Base-by-base conservation (phyloP, 2,113 vertebrate genomes). In the Eublepharis macularius region DNA sequence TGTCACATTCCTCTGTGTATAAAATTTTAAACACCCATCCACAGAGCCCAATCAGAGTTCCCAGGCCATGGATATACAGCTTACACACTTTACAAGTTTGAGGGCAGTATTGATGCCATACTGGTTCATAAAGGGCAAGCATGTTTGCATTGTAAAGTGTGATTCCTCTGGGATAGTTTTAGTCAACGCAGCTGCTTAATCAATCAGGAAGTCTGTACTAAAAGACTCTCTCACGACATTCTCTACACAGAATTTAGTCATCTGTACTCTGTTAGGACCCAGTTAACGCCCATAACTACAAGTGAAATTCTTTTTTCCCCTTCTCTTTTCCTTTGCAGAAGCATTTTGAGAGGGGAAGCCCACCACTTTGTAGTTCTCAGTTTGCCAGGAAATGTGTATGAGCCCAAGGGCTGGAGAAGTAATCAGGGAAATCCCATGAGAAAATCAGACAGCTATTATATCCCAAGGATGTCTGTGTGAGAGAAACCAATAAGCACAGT, bases 281-380 rank as follows among this genome's bases (percentile, higher is more conserved):
- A 21, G 66, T 63, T 73, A 60, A 80, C 29, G 47, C 32, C 19
- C 43, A 78, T 3, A 26, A 73, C 26, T 73, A 73, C 69, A 41
- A 41, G 17, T 12, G 14, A 32, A 29, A 13, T 54, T 12, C 9
- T 8, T 43, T 41, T 11, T 60, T n/a, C n/a, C 34, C 2, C 43
- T 69, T 78, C 60, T 1, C 21, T 43, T 32, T 32, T 47, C 10
- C 72, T 74, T 57, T 85, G 69, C 24, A 51, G 39, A 29, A 74
- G 76, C 12, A 32, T 85, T 36, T 29, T 41, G 72, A 34, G 13
- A 88, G 92, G 94, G 92, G 79, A 94, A 95, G 82, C 86, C 90
- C 92, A 1, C 60, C 49, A 43, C 19, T 32, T 92, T 76, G 92
- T 83, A 93, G 84, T 86, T 92, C 89, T 72, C 34, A 0, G 1